These are phyloP conservation scores for Epizoanthus illoricatus DNA, from an alignment of 92 coral and sea anemone genomes.

Conservation along the genomic window DNA sequence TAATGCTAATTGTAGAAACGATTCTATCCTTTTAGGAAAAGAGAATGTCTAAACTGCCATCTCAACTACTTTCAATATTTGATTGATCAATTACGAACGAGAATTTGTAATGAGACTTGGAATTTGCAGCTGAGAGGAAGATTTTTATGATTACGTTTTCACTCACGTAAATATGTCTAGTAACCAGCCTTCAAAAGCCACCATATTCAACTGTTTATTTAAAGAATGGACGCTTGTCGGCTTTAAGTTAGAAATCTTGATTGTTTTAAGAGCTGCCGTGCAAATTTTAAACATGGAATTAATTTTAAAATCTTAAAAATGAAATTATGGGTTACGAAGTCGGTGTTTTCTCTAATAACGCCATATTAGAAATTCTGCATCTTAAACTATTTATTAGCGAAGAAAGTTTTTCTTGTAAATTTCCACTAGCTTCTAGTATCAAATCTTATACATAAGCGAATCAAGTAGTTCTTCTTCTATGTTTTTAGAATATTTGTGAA, in stretches of 20 bases:
- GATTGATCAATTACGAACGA: slow-evolving; percentile 8
- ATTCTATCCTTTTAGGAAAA: slow-evolving; percentile 2
- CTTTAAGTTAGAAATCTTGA: neutral
- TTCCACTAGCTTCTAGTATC: neutral
- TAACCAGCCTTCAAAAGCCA: slow-evolving; percentile 16
- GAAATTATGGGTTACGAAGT: neutral
- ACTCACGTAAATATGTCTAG: slow-evolving; percentile 2
- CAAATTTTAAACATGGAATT: neutral
- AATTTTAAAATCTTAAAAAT: neutral
- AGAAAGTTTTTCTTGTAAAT: neutral
- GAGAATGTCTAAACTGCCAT: neutral
- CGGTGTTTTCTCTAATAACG: slow-evolving; percentile 18
- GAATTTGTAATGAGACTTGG: slow-evolving; percentile 5
- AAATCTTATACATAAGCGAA: neutral
- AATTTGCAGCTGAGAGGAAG: neutral
- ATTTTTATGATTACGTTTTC: slow-evolving; percentile 8
- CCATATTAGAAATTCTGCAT: slow-evolving; percentile 19
- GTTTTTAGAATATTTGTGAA: slow-evolving; percentile 8
- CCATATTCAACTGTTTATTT: neutral
- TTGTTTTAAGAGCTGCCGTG: neutral
- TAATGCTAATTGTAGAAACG: neutral
- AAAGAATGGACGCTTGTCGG: neutral
- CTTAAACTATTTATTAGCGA: neutral
- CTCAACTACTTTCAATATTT: neutral
- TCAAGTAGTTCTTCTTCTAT: neutral